These are phyloP conservation scores for Indicator maculatus DNA, from an alignment of 2,113 vertebrate species.

Conservation along the genomic window DNA sequence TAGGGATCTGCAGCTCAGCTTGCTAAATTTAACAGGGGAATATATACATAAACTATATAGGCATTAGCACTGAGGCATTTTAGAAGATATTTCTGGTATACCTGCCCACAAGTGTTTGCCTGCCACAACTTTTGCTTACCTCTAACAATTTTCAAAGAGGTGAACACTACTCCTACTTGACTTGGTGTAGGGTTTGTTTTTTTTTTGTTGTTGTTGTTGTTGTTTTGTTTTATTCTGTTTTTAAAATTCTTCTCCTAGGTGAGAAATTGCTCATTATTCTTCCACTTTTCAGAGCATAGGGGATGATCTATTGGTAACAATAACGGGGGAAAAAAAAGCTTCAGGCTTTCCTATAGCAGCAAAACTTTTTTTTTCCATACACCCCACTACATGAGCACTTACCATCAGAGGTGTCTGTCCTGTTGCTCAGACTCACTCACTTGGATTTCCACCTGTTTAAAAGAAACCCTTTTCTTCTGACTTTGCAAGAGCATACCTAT, in stretches of 20 bases:
- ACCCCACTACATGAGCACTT: accelerated
- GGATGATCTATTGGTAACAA: neutral
- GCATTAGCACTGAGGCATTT: neutral
- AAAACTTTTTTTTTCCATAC: neutral
- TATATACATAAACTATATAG: neutral
- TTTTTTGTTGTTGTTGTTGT: too few relatives aligned
- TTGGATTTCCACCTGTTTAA: neutral
- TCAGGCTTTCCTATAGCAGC: neutral
- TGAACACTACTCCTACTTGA: neutral
- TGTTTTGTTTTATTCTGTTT: too few relatives aligned
- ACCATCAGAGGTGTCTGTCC: neutral
- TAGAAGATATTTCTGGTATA: neutral
- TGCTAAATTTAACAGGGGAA: neutral
- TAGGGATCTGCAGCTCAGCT: neutral
- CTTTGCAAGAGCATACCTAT: neutral
- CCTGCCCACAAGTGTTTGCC: neutral
- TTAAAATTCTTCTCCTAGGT: neutral
- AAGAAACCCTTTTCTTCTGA: neutral
- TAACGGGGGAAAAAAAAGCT: neutral
- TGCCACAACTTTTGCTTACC: neutral
- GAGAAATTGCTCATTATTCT: neutral
- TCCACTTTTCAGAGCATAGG: neutral
- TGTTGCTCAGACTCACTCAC: neutral
- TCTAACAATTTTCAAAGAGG: neutral
- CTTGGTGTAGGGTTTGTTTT: too few relatives aligned